Conservation (phyloP, 37 sponge, comb jelly and placozoan genomes). For the Halisarca cf. caerulea region DNA sequence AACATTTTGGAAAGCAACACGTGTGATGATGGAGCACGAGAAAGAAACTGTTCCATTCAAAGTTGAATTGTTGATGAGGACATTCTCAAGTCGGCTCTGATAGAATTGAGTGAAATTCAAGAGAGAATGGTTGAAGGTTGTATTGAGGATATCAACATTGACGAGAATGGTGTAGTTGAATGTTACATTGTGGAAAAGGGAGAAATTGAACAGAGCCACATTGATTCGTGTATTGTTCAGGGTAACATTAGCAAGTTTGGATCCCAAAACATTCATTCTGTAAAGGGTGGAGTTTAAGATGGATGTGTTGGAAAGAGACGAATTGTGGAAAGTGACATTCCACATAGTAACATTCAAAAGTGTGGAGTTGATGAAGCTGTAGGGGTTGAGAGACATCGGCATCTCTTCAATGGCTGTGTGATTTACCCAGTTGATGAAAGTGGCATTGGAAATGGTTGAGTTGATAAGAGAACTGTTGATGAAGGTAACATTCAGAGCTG, state of each 20-base stretch:
- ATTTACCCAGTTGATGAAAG: background rate
- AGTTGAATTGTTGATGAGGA: background rate
- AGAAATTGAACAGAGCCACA: background rate
- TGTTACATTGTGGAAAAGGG: background rate
- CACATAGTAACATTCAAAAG: background rate
- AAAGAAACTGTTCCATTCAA: background rate
- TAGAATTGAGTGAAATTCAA: background rate
- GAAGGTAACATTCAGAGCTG: background rate
- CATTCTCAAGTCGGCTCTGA: background rate
- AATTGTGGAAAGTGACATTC: background rate
- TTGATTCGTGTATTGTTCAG: background rate
- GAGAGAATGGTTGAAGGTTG: background rate
- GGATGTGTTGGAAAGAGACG: background rate
- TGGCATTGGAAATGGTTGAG: background rate
- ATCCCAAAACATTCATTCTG: background rate
- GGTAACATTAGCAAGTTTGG: background rate
- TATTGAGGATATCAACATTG: background rate
- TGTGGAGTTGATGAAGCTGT: background rate
- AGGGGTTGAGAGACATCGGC: background rate
- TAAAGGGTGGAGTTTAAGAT: background rate
- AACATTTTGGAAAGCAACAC: background rate
- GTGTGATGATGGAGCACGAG: background rate
- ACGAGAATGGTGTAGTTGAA: background rate
- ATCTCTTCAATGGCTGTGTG: background rate
- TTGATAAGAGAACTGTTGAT: constrained; percentile 3